Conservation (phyloP, 2,888 invertebrate genomes). For the Cosmopolites sordidus region DNA sequence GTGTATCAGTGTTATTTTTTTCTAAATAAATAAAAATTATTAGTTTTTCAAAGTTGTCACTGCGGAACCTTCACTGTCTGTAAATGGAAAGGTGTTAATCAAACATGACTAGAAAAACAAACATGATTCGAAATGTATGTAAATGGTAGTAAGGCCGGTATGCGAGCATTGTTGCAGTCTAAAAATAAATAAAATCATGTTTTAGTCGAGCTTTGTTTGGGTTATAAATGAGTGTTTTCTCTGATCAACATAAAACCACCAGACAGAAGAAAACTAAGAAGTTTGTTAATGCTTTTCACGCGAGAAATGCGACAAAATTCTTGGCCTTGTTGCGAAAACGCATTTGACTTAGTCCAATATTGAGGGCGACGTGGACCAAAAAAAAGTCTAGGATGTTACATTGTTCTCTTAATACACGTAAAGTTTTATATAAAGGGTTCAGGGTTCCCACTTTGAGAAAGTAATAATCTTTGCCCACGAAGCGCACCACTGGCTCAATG, state of each 20-base stretch:
- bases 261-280: slow-evolving; percentile 40
- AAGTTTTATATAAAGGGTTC: too few relatives aligned
- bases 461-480: too few relatives aligned
- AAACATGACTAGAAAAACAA: slow-evolving; percentile 24
- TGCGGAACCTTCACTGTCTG: slow-evolving; percentile 19
- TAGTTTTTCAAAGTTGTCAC: slow-evolving; percentile 23
- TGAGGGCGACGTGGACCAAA: too few relatives aligned
- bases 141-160: slow-evolving; percentile 39
- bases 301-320: too few relatives aligned
- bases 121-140: slow-evolving; percentile 24
- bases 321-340: too few relatives aligned
- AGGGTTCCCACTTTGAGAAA: too few relatives aligned
- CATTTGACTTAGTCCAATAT: too few relatives aligned
- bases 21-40: slow-evolving; percentile 32
- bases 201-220: slow-evolving; percentile 44
- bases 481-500: too few relatives aligned
- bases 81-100: slow-evolving; percentile 25
- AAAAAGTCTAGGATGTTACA: too few relatives aligned
- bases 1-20: too few relatives aligned
- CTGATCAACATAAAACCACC: slow-evolving; percentile 44
- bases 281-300: slow-evolving; percentile 34
- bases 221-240: slow-evolving; percentile 46
- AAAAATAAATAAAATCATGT: slow-evolving; percentile 41
- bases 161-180: slow-evolving; percentile 31
- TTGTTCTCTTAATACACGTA: too few relatives aligned